phyloP scores from a whole-genome alignment of 2,113 vertebrate genomes.

The Chrysemys picta region DNA sequence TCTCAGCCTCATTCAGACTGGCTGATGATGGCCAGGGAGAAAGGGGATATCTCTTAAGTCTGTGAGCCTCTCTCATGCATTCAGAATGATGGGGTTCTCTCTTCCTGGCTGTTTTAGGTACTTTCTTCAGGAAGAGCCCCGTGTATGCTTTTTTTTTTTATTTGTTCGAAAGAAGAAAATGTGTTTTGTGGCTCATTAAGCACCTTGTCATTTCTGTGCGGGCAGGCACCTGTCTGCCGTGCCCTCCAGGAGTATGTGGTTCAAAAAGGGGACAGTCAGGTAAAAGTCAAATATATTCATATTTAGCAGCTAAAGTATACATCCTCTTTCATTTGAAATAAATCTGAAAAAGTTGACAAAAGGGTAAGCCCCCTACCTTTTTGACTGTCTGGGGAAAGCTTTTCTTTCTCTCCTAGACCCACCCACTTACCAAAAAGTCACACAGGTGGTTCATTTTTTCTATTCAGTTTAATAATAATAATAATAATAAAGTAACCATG shows the following conservation, averaged over 20 bases:
- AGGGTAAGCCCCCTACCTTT: conserved; percentile 35
- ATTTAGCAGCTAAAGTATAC: conserved; percentile 1
- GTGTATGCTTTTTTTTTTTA: not conserved
- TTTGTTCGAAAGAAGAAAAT: conserved; percentile 51
- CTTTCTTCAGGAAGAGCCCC: not conserved
- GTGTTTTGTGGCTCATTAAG: conserved; percentile 50
- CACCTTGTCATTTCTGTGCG: conserved; percentile 1
- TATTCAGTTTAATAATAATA: conserved; percentile 23
- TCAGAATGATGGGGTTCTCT: not conserved
- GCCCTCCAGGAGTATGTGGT: conserved; percentile 12
- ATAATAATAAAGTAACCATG: conserved; percentile 13
- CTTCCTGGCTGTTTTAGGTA: not conserved
- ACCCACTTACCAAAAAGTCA: not conserved
- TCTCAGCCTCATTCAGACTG: no score
- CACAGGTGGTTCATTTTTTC: conserved; percentile 43
- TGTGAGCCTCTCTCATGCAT: not conserved
- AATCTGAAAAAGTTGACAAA: conserved; percentile 7
- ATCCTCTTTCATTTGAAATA: conserved; percentile 48
- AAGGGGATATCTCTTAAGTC: not conserved
- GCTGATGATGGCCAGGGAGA: not conserved
- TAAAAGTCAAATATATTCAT: conserved; percentile 14
- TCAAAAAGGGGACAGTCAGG: conserved; percentile 37
- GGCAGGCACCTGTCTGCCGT: conserved; percentile 25
- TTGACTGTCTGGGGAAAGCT: conserved; percentile 35
- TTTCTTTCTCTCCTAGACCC: not conserved